These are phyloP conservation scores for Microtus montanus DNA, from an alignment of 2,113 vertebrate genomes.

Conservation along the genomic window DNA sequence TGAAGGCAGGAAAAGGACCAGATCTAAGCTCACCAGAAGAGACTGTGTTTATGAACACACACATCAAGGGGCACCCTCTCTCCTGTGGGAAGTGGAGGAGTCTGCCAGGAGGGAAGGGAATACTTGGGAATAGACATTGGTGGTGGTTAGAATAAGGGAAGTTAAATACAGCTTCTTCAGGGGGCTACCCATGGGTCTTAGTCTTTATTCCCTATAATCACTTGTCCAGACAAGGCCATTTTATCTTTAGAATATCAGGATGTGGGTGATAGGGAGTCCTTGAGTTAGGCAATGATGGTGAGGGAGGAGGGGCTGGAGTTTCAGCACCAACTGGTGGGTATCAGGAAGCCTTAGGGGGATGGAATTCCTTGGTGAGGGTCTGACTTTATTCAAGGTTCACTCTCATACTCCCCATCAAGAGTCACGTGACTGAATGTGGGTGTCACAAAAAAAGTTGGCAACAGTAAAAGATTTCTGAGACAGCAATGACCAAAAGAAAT, in stretches of 20 bases:
- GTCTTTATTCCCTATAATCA: background rate
- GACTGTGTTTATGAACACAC: background rate
- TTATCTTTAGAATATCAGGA: background rate
- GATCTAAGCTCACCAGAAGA: background rate
- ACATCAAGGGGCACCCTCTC: background rate
- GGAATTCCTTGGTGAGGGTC: background rate
- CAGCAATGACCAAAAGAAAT: background rate
- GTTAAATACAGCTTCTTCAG: background rate
- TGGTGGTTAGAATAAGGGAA: background rate
- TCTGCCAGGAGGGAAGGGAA: background rate
- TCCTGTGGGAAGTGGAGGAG: background rate
- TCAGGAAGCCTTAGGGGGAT: background rate
- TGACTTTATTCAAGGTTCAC: background rate
- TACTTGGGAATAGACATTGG: background rate
- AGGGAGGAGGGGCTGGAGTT: background rate
- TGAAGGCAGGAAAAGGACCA: background rate
- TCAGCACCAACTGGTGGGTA: background rate
- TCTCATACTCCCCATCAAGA: background rate
- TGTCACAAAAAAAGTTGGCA: fast-evolving
- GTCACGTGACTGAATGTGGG: background rate
- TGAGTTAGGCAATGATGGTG: background rate
- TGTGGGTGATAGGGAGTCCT: background rate
- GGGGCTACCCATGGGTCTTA: background rate
- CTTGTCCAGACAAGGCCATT: background rate
- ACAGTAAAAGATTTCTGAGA: background rate